Evolutionary conservation across 2,113 vertebrate species (phyloP).

Genomic region (Scatophagus argus): DNA sequence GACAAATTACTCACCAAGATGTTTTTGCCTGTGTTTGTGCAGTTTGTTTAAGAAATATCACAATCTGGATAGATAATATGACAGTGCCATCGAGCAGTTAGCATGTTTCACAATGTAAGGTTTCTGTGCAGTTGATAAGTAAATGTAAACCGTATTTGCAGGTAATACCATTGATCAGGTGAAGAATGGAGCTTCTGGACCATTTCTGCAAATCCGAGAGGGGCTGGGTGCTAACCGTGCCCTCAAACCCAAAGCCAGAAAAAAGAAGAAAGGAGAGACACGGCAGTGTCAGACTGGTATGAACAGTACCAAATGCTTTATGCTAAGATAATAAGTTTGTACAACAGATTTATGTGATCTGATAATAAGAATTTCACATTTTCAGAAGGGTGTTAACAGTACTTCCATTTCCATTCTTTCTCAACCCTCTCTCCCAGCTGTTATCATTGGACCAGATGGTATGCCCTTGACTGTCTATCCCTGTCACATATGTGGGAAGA

Average conservation of each 20-base stretch:
- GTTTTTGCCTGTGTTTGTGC: background rate
- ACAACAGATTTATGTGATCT: background rate
- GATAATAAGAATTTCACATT: background rate
- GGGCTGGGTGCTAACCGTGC: constrained; percentile 89
- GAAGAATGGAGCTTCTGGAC: constrained; percentile 91
- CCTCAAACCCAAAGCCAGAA: constrained; percentile 95
- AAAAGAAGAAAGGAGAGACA: constrained; percentile 94
- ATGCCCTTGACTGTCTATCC: constrained; percentile 98
- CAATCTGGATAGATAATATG: constrained; percentile 48
- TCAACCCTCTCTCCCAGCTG: constrained; percentile 84
- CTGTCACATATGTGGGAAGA: constrained; percentile 98
- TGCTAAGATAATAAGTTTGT: background rate
- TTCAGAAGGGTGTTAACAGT: background rate
- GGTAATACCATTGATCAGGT: constrained; percentile 93
- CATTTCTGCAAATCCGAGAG: constrained; percentile 96
- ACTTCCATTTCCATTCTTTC: background rate
- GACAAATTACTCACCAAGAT: background rate
- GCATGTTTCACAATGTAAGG: background rate
- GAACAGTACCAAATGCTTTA: background rate
- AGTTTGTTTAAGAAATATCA: constrained; percentile 48
- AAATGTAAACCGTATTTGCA: constrained; percentile 63
- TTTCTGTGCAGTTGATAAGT: background rate
- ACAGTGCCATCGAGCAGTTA: background rate
- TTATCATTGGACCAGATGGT: constrained; percentile 98
- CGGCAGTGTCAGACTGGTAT: constrained; percentile 98